Percentiles rank a stretch among this genome's conserved stretches.
phyloP scores from a whole-genome alignment of 2,113 vertebrate genomes.

The Hyla sarda region DNA sequence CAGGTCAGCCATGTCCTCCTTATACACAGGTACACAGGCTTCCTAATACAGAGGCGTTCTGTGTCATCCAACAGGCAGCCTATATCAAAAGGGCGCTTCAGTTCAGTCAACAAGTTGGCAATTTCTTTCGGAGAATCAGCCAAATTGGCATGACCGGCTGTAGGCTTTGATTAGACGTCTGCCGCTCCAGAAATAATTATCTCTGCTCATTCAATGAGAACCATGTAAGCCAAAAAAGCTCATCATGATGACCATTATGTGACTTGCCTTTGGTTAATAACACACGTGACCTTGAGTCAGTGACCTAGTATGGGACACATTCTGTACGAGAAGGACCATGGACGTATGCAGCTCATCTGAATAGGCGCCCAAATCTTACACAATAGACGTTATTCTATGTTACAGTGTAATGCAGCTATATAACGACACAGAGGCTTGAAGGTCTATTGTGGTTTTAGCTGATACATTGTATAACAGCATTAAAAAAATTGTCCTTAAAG shows the following conservation, averaged over 20 bases:
- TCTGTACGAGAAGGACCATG: background rate
- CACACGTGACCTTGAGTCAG: conserved; percentile 7
- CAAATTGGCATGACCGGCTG: conserved; percentile 44
- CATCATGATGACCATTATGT: conserved; percentile 39
- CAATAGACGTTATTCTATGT: background rate
- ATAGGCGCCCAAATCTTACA: background rate
- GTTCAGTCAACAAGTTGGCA: conserved; percentile 43
- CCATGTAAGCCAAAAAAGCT: conserved; percentile 24
- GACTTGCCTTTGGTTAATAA: conserved; percentile 35
- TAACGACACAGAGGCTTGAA: background rate
- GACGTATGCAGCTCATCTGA: background rate
- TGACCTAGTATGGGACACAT: background rate
- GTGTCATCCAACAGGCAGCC: background rate
- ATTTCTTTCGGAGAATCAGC: conserved; percentile 28
- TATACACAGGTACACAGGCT: background rate
- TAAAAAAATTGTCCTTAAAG: too few relatives aligned
- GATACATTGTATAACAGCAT: background rate
- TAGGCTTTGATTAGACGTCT: conserved; percentile 44
- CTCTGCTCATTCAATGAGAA: conserved; percentile 48
- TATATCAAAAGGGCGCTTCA: conserved; percentile 34
- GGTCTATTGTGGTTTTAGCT: background rate
- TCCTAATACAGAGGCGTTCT: background rate
- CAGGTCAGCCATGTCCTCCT: too few relatives aligned
- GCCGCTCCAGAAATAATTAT: conserved; percentile 56
- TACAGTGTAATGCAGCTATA: background rate